phyloP scores from a whole-genome alignment of 2,113 vertebrate species.

The Diadophis punctatus region DNA sequence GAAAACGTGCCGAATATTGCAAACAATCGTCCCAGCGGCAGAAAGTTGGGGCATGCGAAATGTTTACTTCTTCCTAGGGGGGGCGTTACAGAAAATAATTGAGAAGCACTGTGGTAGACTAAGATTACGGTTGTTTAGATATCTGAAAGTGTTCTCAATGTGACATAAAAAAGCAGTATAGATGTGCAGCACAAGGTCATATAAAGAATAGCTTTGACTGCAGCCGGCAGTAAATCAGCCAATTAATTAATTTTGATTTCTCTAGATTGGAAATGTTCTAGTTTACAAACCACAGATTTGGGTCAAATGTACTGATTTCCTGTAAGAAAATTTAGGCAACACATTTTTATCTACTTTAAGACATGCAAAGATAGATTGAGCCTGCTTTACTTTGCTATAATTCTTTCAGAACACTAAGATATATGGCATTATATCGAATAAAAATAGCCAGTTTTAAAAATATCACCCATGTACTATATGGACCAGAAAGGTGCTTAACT shows the following conservation, averaged over 20 bases:
- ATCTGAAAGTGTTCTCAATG: constrained; percentile 23
- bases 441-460: not conserved
- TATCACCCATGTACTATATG: not conserved
- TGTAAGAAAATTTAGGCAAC: constrained; percentile 10
- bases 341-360: not conserved
- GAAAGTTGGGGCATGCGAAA: no score
- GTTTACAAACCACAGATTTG: constrained; percentile 3
- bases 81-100: no score
- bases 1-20: no score
- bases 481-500: not conserved
- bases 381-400: accelerated
- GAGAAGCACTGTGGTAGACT: no score
- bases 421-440: not conserved
- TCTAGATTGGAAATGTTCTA: constrained; percentile 36
- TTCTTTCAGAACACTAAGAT: not conserved
- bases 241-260: constrained; percentile 34
- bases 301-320: not conserved
- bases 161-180: constrained; percentile 36
- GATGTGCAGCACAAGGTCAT: constrained; percentile 40
- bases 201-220: constrained; percentile 51
- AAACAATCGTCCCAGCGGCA: no score
- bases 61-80: no score
- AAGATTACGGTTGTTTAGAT: constrained; percentile 38
- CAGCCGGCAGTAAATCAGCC: constrained; percentile 39
- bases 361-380: not conserved